Conservation (phyloP, 2,113 vertebrate genomes). For the Illadopsis cleaveri region DNA sequence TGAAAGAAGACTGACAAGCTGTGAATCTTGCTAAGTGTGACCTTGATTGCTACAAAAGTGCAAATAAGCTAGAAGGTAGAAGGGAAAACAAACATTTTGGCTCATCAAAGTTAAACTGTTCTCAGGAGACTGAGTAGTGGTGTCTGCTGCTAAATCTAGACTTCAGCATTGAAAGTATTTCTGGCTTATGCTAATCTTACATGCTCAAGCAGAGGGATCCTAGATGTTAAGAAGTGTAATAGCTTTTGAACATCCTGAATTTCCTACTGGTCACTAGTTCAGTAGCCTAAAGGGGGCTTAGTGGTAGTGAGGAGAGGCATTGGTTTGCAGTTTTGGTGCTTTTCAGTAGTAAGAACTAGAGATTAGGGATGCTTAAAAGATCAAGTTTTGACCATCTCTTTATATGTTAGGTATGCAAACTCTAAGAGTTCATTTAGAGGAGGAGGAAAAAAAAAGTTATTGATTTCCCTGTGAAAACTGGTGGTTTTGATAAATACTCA, state of each 20-base stretch:
- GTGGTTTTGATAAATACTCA: background rate
- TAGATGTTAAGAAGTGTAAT: background rate
- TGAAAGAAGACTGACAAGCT: background rate
- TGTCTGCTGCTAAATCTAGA: background rate
- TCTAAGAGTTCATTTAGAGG: background rate
- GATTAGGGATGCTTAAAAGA: background rate
- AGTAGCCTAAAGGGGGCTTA: background rate
- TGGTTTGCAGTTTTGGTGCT: background rate
- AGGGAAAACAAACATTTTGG: background rate
- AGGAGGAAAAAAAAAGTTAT: accelerated
- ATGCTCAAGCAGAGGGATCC: background rate
- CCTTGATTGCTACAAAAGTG: background rate
- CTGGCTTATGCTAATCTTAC: background rate
- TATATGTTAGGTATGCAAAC: background rate
- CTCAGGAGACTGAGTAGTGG: background rate
- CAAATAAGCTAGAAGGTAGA: background rate
- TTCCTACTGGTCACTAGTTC: background rate
- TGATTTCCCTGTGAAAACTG: background rate
- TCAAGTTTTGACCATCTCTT: background rate
- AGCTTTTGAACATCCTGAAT: background rate
- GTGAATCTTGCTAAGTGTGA: background rate
- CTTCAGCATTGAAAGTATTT: background rate
- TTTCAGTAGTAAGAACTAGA: background rate
- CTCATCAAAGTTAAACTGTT: background rate
- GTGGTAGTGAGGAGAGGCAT: background rate